Evolutionary conservation across 1,140 invertebrate genomes (phyloP).

Genomic region (Drosophila paulistorum): DNA sequence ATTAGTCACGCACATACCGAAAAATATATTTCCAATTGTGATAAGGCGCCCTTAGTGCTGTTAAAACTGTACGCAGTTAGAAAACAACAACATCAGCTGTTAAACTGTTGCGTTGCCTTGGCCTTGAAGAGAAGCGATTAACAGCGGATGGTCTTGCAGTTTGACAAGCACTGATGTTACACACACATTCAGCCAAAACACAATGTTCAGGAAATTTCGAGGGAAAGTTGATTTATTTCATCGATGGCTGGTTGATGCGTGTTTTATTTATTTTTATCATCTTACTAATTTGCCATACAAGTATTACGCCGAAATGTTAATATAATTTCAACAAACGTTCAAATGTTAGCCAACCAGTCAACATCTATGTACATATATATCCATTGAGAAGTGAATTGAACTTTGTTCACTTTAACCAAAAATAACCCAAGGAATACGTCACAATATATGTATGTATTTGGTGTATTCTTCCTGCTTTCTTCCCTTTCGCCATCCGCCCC

Average conservation of each 20-base stretch:
- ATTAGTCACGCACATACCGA: constrained; percentile 50
- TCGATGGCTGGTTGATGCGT: constrained; percentile 24
- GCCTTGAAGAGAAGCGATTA: constrained; percentile 38
- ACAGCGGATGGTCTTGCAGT: constrained; percentile 24
- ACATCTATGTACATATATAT: not conserved
- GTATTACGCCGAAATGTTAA: constrained; percentile 51
- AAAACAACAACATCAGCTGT: not conserved
- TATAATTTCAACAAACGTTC: constrained; percentile 39
- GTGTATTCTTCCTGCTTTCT: constrained; percentile 44
- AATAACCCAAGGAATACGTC: constrained; percentile 61
- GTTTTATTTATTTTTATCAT: constrained; percentile 53
- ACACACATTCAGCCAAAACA: too few relatives aligned
- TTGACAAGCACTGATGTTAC: not conserved
- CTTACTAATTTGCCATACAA: constrained; percentile 63
- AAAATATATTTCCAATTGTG: constrained; percentile 9
- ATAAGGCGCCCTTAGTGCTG: constrained; percentile 7
- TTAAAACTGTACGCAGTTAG: constrained; percentile 23
- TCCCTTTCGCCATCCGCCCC: constrained; percentile 1
- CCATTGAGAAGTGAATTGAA: constrained; percentile 25
- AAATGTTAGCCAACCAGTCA: constrained; percentile 26
- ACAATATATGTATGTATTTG: constrained; percentile 34
- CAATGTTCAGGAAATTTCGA: not conserved
- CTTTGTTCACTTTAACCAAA: constrained; percentile 50
- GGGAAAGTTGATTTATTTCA: not conserved
- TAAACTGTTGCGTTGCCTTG: constrained; percentile 25